Base-by-base conservation (phyloP, 2,888 invertebrate genomes). In the Gastrophysa polygoni region DNA sequence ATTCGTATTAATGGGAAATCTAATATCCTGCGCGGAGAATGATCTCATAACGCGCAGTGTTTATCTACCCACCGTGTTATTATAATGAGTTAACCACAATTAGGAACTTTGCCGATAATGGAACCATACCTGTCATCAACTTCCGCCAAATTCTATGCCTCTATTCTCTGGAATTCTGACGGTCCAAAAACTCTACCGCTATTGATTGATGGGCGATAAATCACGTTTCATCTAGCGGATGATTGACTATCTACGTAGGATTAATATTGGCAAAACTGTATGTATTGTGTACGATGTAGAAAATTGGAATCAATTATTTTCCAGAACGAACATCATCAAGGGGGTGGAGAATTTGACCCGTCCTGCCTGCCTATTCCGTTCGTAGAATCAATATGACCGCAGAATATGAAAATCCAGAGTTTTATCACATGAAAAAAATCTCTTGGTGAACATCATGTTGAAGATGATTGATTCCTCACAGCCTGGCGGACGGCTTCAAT, bases 1-100 rank as follows among this genome's bases (percentile, higher is more conserved):
- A 79, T 79, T 78, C 77, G 79, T 78, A 79, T 79, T 79, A 79
- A 79, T 79, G 78, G 77, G 71, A 70, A 74, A 77, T 77, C 77
- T 78, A 77, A 78, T 77, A 74, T 77, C 77, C 73, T 73, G 73
- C 71, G 73, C 73, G 72, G 69, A 69, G 71, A 68, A 71, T 66
- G 65, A 63, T 67, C 68, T 68, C 68, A 70, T 68, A 66, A 67
- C 69, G 68, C 71, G 51, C 55, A 48, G 71, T 76, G 77, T 78
- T 78, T 78, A 77, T 77, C 75, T 73, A 73, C 75, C 78, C 78
- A 77, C 77, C 74, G 77, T 72, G 69, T 34, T 72, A 72, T 71
- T 72, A 77, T 79, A 78, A 78, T 76, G 76, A 77, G 76, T 77
- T 77, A 73, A 75, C 73, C 69, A 71, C 73, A 74, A 77, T 78